Evolutionary conservation across 2,113 vertebrate genomes (phyloP), one percentile per base, ranked within the genome.

Genomic region (Plecturocebus donacophilus): DNA sequence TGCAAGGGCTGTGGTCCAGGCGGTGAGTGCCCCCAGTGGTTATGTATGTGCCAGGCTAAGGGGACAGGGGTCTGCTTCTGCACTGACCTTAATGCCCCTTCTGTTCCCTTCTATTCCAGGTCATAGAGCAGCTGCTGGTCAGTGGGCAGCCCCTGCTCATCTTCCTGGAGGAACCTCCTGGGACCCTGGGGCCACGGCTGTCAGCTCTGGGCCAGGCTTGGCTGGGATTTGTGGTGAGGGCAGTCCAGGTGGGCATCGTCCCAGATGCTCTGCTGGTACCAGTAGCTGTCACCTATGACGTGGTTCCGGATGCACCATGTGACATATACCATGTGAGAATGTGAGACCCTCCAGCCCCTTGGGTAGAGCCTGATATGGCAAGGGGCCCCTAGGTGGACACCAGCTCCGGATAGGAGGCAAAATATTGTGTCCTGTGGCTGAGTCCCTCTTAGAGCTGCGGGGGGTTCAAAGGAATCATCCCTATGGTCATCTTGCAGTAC

Each of bases 231-330:
- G 96, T 99, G 87, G 98, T 98, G 0, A 97, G 98, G 35, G 98
- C 98, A 0, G 92, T 99, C 92, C 97, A 91, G 35, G 97, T 97
- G 0, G 97, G 98, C 1, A 79, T 95, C 0, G 96, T 99, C 73
- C 96, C 99, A 0, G 99, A 99, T 13, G 97, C 99, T 77, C 96
- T 96, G 25, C 27, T 99, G 54, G 98, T 99, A 32, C 99, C 99
- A 0, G 98, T 99, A 97, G 99, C 99, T 64, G 98, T 99, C 42
- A 98, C 99, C 91, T 99, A 99, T 0, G 99, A 99, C 0, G 1
- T 91, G 56, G 58, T 85, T 42, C 98, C 98, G 0, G 97, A 95
- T 0, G 3, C 23, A 1, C 4, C 0, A 1, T 6, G 0, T 8
- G 2, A 0, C 7, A n/a, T 17, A 0, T 20, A 66, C 75, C 75